phyloP scores from a whole-genome alignment of 92 coral and sea anemone genomes.

The Porites evermanni region DNA sequence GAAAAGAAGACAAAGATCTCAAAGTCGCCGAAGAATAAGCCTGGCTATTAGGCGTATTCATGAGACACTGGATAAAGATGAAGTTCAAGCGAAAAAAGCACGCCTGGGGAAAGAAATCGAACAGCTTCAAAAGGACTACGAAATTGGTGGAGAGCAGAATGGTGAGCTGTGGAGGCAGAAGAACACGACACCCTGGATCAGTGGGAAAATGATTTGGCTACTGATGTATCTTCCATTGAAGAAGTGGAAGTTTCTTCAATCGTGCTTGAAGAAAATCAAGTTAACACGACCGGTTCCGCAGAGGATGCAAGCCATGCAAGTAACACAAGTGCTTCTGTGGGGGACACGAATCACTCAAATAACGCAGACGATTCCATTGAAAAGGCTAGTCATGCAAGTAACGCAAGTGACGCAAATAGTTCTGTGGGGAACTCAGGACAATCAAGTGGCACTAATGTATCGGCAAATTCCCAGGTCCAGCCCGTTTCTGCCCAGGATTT shows the following conservation, averaged over 20 bases:
- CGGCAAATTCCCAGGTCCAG: not conserved
- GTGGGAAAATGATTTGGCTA: not conserved
- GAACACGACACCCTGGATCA: not conserved
- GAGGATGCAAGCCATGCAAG: not conserved
- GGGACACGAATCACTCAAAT: not conserved
- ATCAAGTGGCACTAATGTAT: not conserved
- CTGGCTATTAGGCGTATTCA: no score
- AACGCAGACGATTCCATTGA: not conserved
- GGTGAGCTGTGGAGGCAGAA: not conserved
- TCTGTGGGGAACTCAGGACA: not conserved
- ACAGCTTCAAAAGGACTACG: constrained; percentile 12
- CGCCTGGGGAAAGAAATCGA: not conserved
- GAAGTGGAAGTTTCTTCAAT: constrained; percentile 9
- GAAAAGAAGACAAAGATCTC: not conserved
- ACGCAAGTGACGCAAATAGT: not conserved
- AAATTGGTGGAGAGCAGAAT: not conserved
- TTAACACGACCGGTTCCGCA: not conserved
- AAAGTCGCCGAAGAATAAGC: not conserved
- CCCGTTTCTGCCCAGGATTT: not conserved
- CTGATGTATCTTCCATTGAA: not conserved
- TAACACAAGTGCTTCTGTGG: not conserved
- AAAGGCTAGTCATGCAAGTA: not conserved
- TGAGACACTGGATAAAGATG: not conserved
- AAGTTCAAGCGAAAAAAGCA: not conserved
- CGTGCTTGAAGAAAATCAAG: not conserved